A percentile compares a stretch with the other conserved stretches of the same genome.
Evolutionary conservation across 1,140 invertebrate genomes (phyloP).

Genomic region (Euura lappo): DNA sequence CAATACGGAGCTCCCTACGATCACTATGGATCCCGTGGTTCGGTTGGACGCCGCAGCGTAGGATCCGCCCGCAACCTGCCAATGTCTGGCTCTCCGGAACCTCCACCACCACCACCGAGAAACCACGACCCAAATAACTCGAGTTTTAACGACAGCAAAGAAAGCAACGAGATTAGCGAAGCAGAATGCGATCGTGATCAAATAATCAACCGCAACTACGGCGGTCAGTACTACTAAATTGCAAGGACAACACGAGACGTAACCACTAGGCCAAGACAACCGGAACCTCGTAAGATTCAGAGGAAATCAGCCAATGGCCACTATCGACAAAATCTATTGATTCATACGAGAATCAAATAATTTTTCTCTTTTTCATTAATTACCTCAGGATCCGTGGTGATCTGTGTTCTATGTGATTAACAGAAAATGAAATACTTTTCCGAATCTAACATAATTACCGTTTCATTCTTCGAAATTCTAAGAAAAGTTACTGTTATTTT

Average conservation of each 20-base stretch:
- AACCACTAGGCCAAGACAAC: conserved; percentile 1
- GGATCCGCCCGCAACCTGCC: conserved; percentile 75
- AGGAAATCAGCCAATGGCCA: background rate
- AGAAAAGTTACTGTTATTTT: background rate
- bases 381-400: background rate
- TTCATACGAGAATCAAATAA: background rate
- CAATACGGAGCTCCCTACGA: conserved; percentile 83
- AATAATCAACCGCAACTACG: conserved; percentile 74
- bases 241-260: conserved; percentile 5
- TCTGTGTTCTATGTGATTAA: conserved; percentile 4
- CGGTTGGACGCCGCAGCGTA: conserved; percentile 73
- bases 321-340: background rate
- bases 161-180: conserved; percentile 92
- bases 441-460: too few relatives aligned
- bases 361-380: conserved; percentile 12
- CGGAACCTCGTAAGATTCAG: conserved; percentile 6
- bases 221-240: conserved; percentile 64
- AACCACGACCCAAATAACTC: conserved; percentile 76
- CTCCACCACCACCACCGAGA: conserved; percentile 79
- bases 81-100: conserved; percentile 75
- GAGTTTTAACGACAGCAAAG: conserved; percentile 88
- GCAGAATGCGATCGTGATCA: conserved; percentile 88
- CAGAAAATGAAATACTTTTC: background rate
- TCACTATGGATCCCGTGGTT: conserved; percentile 84
- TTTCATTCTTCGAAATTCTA: background rate